Percentiles rank a stretch among this genome's conserved stretches.
Evolutionary conservation across 2,113 vertebrate species (phyloP).

Genomic region (Oceanodroma tethys): DNA sequence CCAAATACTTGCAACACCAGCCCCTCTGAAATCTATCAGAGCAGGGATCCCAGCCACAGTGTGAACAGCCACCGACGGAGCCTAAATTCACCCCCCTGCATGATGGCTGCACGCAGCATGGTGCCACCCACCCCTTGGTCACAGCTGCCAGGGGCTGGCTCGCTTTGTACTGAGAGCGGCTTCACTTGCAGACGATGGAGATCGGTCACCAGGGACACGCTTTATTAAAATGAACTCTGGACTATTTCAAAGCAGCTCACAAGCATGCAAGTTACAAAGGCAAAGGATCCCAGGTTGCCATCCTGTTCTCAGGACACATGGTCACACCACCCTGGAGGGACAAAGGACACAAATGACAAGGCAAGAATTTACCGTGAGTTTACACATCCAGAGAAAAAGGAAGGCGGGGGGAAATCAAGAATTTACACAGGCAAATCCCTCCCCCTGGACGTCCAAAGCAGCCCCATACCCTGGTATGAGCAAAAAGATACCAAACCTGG

Average conservation of each 20-base stretch:
- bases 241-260: not conserved
- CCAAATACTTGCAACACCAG: rapidly evolving
- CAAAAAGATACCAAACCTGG: not conserved
- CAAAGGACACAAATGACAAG: not conserved
- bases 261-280: not conserved
- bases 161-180: rapidly evolving
- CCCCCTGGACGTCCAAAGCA: not conserved
- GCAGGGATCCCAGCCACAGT: not conserved
- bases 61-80: rapidly evolving
- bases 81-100: rapidly evolving
- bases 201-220: rapidly evolving
- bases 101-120: not conserved
- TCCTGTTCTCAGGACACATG: no score
- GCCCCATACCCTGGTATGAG: no score
- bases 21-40: no score
- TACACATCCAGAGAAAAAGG: not conserved
- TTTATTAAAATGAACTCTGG: not conserved
- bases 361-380: not conserved
- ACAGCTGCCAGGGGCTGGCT: not conserved
- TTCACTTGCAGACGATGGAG: not conserved
- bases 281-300: not conserved
- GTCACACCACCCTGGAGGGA: not conserved
- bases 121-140: rapidly evolving
- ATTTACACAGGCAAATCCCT: not conserved
- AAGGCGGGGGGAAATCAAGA: no score